These are phyloP conservation scores for Callipepla californica DNA, from an alignment of 2,113 vertebrate genomes.

Conservation along the genomic window DNA sequence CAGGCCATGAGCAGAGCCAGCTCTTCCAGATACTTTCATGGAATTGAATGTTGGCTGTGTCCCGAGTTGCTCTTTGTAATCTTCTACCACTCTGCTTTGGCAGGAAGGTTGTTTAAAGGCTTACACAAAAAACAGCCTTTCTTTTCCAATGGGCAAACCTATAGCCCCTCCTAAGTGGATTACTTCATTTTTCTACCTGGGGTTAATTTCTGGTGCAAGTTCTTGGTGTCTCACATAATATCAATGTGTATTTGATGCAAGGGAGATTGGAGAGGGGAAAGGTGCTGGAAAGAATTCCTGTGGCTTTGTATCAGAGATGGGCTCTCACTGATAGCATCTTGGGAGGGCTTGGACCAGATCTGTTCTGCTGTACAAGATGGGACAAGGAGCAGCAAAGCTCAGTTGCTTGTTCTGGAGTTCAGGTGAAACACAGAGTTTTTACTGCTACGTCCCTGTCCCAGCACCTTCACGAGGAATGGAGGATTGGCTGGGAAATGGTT, in stretches of 20 bases:
- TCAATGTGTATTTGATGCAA: neutral
- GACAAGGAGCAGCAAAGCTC: neutral
- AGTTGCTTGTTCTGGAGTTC: neutral
- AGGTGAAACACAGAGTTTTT: neutral
- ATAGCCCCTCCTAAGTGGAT: neutral
- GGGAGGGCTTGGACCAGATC: neutral
- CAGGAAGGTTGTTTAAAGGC: neutral
- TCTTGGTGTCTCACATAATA: neutral
- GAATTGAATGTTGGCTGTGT: neutral
- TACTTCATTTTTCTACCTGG: neutral
- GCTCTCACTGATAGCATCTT: neutral
- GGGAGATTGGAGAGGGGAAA: neutral
- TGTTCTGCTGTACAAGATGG: neutral
- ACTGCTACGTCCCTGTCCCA: neutral
- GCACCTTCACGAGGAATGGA: neutral
- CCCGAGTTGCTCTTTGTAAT: accelerated
- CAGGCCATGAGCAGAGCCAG: neutral
- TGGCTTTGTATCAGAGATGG: neutral
- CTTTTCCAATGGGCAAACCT: neutral
- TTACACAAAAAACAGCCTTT: neutral
- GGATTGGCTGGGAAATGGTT: slow-evolving; percentile 16
- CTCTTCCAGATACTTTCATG: neutral
- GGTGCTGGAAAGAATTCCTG: neutral
- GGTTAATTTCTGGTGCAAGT: neutral
- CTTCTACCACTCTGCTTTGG: neutral